phyloP scores from a whole-genome alignment of 1,140 invertebrate species.

The Drosophila equinoxialis region DNA sequence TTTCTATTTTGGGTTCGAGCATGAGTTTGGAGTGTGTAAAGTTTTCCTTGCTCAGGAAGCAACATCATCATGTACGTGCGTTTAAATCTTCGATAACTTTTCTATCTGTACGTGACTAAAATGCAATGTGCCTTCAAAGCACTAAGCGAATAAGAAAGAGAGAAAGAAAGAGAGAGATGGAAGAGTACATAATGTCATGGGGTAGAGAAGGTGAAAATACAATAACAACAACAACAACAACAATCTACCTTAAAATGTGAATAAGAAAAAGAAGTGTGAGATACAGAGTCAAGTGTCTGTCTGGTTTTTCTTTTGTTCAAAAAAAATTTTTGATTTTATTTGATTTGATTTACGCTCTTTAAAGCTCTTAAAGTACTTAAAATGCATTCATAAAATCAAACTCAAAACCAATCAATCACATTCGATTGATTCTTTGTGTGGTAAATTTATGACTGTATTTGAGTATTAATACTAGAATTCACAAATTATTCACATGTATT shows the following conservation, averaged over 20 bases:
- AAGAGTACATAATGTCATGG: conserved; percentile 2
- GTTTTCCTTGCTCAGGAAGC: conserved; percentile 48
- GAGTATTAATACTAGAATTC: too few relatives aligned
- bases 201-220: background rate
- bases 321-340: too few relatives aligned
- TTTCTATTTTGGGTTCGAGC: background rate
- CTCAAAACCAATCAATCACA: too few relatives aligned
- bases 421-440: too few relatives aligned
- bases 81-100: conserved; percentile 80
- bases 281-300: background rate
- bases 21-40: conserved; percentile 6
- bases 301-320: background rate
- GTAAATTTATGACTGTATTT: too few relatives aligned
- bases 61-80: conserved; percentile 71
- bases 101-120: conserved; percentile 72
- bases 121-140: conserved; percentile 62
- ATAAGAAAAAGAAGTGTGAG: background rate
- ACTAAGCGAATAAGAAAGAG: background rate
- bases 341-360: background rate
- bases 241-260: background rate
- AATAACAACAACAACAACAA: background rate
- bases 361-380: background rate
- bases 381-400: background rate
- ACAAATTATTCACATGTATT: too few relatives aligned
- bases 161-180: background rate